These are phyloP conservation scores for Anagrus nilaparvatae DNA, from an alignment of 1,140 invertebrate species.

Conservation along the genomic window DNA sequence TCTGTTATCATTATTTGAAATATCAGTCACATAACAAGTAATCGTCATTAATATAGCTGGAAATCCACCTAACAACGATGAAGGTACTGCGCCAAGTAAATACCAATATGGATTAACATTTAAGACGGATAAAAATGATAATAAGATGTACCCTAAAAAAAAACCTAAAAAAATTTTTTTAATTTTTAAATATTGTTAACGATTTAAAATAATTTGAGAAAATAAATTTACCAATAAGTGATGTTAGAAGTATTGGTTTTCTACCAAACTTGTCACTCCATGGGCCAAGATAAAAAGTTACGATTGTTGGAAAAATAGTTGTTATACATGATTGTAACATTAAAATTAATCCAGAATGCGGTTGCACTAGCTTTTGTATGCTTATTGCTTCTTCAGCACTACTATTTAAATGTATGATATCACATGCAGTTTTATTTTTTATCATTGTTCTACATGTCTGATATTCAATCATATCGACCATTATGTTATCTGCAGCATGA, in stretches of 20 bases:
- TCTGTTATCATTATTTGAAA: slow-evolving; percentile 44
- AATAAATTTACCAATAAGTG: slow-evolving; percentile 40
- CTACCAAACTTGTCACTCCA: slow-evolving; percentile 65
- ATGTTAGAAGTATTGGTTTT: slow-evolving; percentile 52
- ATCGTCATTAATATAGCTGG: slow-evolving; percentile 47
- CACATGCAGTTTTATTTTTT: slow-evolving; percentile 41
- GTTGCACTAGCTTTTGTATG: slow-evolving; percentile 52
- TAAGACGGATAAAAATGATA: slow-evolving; percentile 19
- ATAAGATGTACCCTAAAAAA: slow-evolving; percentile 17
- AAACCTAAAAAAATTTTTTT: slow-evolving; percentile 17
- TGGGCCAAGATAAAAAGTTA: slow-evolving; percentile 57
- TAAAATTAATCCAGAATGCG: slow-evolving; percentile 48
- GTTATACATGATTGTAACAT: slow-evolving; percentile 49
- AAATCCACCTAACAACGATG: slow-evolving; percentile 47
- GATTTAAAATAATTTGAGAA: background rate
- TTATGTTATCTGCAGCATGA: slow-evolving; percentile 43
- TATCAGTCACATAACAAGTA: slow-evolving; percentile 53
- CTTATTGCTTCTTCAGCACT: slow-evolving; percentile 38
- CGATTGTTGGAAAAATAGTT: slow-evolving; percentile 49
- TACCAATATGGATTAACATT: slow-evolving; percentile 48
- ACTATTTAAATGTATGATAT: slow-evolving; percentile 40
- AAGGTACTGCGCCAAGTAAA: slow-evolving; percentile 46
- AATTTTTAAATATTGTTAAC: background rate
- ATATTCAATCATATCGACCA: slow-evolving; percentile 44
- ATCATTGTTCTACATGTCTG: slow-evolving; percentile 42